Evolutionary conservation across 1,140 invertebrate species (phyloP), one percentile per base, ranked within the genome.

Genomic region (Temnothorax curvispinosus): DNA sequence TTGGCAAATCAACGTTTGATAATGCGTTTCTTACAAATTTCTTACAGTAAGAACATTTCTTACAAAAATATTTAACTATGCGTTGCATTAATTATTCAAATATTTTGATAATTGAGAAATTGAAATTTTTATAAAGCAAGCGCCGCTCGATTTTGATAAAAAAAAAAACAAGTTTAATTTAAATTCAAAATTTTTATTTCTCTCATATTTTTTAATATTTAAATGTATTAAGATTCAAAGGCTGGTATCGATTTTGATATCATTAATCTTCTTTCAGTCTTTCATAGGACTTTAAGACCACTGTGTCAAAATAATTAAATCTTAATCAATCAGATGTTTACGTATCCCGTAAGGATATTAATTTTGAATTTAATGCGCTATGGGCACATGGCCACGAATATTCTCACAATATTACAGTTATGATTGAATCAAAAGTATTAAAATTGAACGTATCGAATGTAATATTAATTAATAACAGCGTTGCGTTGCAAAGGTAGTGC

Each of bases 381-480:
- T 4, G n/a, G 15, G 27, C 11, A 32, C 60, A 38, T 9, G 41
- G 3, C 21, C 67, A 13, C 35, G 50, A 69, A 56, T 81, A 81
- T 81, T 71, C 69, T 50, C 13, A 47, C 58, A 44, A 71, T 69
- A 81, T 52, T 21, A 35, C 65, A 75, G 80, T 56, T 11, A 41
- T 54, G 64, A 69, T 41, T 54, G 35, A 50, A 27, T 27, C 27
- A 27, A 15, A 44, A n/a, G 41, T 21, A 84, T 84, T 75, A 75
- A 84, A 84, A 50, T 75, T 84, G 56, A 75, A 84, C 32, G 47
- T 60, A 62, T 74, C 27, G 80, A 84, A 75, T 84, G 9, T 75
- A 84, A 74, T 84, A 75, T 84, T 84, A 84, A 84, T 84, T 74
- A 74, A 84, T 32, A 62, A 41, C 69, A n/a, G 78, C 38, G 35